Base-by-base conservation (phyloP, 1,140 invertebrate genomes). In the Papilio polytes region DNA sequence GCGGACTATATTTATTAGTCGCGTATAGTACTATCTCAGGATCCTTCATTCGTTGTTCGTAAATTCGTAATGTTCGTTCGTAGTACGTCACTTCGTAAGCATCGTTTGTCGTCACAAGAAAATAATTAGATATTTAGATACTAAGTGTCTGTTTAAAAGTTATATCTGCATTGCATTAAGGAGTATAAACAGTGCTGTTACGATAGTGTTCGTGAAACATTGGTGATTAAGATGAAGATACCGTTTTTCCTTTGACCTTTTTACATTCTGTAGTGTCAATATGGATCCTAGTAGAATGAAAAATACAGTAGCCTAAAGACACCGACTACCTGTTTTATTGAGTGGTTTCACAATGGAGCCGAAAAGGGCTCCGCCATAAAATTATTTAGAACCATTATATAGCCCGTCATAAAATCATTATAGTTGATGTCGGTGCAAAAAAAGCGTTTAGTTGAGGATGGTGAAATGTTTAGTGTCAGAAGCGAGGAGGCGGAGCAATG, bases 281-380 rank as follows among this genome's bases (percentile, higher is more conserved):
- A 91, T 90, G 88, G 88, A 88, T 86, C 85, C 84, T 87, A 87
- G 86, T 80, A 82, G 80, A 85, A 87, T 86, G 81, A 90, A 87
- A 87, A 83, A 90, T 84, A 80, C 86, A 85, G 86, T 88, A 86
- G 87, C 83, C 83, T 87, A 88, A 85, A 90, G 86, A 80, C 78
- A 84, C 84, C 82, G 84, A 26, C 84, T 85, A 85, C 86, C 86
- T 80, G 83, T 87, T 91, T 91, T 87, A 87, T 86, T 85, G 74
- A 81, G 76, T 80, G 84, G 80, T 86, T 90, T 91, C 88, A 94
- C 91, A 91, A 94, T 94, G 93, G 90, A 89, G 86, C 89, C 89
- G 85, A 90, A 91, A 91, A 87, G 89, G 89, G 93, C 91, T 88
- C 93, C 93, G 82, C 93, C 92, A 94, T 94, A 94, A 94, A 94